These are phyloP conservation scores for Ephialtes manifestator DNA, from an alignment of 2,888 invertebrate genomes.

Conservation along the genomic window DNA sequence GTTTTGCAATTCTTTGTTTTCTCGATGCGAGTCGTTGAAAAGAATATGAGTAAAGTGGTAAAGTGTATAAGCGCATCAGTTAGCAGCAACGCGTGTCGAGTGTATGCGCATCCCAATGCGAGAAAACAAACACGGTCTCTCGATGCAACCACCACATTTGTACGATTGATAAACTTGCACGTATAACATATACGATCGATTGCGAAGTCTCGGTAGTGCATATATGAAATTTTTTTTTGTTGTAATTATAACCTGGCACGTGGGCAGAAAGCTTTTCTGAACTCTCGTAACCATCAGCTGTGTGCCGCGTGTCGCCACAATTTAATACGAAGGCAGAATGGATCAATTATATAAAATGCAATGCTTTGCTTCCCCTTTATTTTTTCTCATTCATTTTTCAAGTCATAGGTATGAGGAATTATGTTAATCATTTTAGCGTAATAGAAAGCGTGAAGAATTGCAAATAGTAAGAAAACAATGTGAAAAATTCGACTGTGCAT, in stretches of 20 bases:
- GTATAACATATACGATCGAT: conserved; percentile 15
- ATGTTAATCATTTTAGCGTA: too few species aligned
- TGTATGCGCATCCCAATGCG: conserved; percentile 17
- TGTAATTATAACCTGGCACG: conserved; percentile 51
- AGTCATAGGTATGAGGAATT: not conserved
- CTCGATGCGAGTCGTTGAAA: conserved; percentile 48
- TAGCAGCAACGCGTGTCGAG: conserved; percentile 35
- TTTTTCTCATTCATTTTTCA: not conserved
- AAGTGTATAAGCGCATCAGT: conserved; percentile 50
- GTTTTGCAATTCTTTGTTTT: conserved; percentile 65
- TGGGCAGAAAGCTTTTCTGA: conserved; percentile 35
- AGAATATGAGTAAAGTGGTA: conserved; percentile 47
- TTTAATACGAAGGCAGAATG: conserved; percentile 14
- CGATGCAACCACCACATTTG: conserved; percentile 11
- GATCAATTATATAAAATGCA: conserved; percentile 30
- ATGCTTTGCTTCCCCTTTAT: not conserved
- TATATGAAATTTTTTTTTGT: conserved; percentile 4
- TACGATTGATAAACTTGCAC: conserved; percentile 33
- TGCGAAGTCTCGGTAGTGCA: conserved; percentile 18
- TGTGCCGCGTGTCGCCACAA: conserved; percentile 14
- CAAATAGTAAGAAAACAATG: too few species aligned
- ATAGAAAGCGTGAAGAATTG: too few species aligned
- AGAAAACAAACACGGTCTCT: conserved; percentile 34
- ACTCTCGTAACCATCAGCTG: conserved; percentile 42
- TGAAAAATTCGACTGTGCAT: too few species aligned